A percentile compares a stretch with the other conserved stretches of the same genome.
phyloP scores from a whole-genome alignment of 2,113 vertebrate genomes.

The Hystrix cristata region DNA sequence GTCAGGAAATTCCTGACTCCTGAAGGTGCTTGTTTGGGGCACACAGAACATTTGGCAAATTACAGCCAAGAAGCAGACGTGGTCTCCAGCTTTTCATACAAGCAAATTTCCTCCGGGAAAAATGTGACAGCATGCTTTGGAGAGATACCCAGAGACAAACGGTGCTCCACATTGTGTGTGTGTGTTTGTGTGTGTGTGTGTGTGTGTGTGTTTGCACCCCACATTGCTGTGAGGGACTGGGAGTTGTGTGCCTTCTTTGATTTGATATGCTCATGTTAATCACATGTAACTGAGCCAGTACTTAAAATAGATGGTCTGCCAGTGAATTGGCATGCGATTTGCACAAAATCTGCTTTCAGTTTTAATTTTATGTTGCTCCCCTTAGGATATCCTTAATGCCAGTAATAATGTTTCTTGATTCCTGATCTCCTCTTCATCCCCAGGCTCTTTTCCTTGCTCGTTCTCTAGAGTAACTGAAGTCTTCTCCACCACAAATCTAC shows the following conservation, averaged over 20 bases:
- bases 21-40: background rate
- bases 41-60: background rate
- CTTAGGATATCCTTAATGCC: conserved; percentile 39
- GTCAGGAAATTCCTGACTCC: background rate
- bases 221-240: background rate
- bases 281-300: conserved; percentile 13
- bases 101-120: background rate
- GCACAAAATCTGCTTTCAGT: conserved; percentile 43
- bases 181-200: background rate
- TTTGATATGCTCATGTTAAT: conserved; percentile 20
- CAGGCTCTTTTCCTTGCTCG: background rate
- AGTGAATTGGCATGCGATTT: conserved; percentile 30
- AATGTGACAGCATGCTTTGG: background rate
- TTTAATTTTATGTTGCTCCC: conserved; percentile 74
- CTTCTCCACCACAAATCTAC: background rate
- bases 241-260: background rate
- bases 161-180: background rate
- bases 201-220: background rate
- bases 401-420: conserved; percentile 35
- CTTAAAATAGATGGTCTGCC: conserved; percentile 65
- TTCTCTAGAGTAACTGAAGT: background rate
- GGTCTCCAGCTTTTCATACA: background rate
- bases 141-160: background rate
- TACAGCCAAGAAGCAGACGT: background rate
- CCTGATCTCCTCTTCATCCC: background rate